A percentile compares a stretch with the other conserved stretches of the same genome.
phyloP scores from a whole-genome alignment of 2,888 invertebrate genomes.

The Rhagium mordax region DNA sequence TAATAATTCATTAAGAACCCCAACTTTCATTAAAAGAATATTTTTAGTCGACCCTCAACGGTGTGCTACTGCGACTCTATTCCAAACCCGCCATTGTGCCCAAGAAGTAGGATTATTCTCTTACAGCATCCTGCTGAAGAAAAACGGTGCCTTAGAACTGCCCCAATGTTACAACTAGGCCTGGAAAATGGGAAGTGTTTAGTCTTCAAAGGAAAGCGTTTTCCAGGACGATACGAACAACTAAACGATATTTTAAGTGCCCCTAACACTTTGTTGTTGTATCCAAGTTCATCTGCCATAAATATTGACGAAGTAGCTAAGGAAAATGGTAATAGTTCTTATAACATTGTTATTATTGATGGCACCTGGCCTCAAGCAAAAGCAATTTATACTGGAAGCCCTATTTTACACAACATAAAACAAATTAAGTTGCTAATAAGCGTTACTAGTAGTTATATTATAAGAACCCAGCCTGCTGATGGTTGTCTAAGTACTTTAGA shows the following conservation, averaged over 20 bases:
- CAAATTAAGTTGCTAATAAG: conserved; percentile 87
- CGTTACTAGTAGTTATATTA: conserved; percentile 88
- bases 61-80: conserved; percentile 95
- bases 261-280: conserved; percentile 83
- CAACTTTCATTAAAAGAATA: background rate
- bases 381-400: conserved; percentile 89
- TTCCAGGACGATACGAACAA: conserved; percentile 80
- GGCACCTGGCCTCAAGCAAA: conserved; percentile 98
- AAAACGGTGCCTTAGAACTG: conserved; percentile 89
- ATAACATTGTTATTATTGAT: conserved; percentile 89
- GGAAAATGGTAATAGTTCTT: conserved; percentile 66
- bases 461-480: conserved; percentile 94
- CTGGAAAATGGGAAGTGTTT: conserved; percentile 83
- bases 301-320: conserved; percentile 65
- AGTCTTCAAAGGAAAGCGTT: conserved; percentile 87
- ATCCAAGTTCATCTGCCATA: conserved; percentile 84
- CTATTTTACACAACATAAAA: conserved; percentile 80
- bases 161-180: conserved; percentile 88
- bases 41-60: conserved; percentile 81
- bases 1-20: background rate
- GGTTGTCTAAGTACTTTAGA: conserved; percentile 93
- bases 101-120: conserved; percentile 83
- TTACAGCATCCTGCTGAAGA: conserved; percentile 96
- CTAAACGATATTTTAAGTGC: conserved; percentile 78
- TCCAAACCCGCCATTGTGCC: conserved; percentile 79